Evolutionary conservation across 1,140 invertebrate species (phyloP).

Genomic region (Cataglyphis hispanica): DNA sequence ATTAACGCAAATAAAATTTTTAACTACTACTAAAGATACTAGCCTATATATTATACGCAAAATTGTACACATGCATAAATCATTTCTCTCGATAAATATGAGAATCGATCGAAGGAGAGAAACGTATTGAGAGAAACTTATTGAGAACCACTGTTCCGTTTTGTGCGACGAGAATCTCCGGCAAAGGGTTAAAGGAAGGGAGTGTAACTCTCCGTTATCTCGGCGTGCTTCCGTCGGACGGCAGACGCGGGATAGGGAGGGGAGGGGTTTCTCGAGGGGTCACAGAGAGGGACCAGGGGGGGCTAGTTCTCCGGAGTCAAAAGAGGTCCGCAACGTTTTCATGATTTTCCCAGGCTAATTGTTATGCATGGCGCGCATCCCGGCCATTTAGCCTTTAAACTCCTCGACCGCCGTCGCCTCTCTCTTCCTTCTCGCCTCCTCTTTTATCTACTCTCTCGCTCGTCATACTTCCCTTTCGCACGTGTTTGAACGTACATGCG

Average conservation of each 20-base stretch:
- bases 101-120: background rate
- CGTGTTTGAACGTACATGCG: conserved; percentile 43
- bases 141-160: conserved; percentile 74
- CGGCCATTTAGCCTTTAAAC: conserved; percentile 83
- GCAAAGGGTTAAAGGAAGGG: conserved; percentile 82
- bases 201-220: conserved; percentile 85
- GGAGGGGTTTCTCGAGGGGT: conserved; percentile 69
- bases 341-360: conserved; percentile 86
- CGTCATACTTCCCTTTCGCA: conserved; percentile 23
- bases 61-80: background rate
- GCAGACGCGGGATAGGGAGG: conserved; percentile 56
- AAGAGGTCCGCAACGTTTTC: conserved; percentile 84
- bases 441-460: conserved; percentile 11
- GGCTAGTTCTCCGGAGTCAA: conserved; percentile 76
- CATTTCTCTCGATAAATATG: background rate
- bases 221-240: conserved; percentile 81
- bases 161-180: conserved; percentile 66
- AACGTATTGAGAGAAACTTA: background rate
- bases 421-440: conserved; percentile 36
- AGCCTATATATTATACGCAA: background rate
- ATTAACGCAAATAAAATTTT: background rate
- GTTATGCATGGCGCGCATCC: conserved; percentile 85
- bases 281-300: conserved; percentile 69
- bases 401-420: conserved; percentile 63
- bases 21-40: background rate